Conservation (phyloP, 2,888 invertebrate genomes). For the Plemyria rubiginata region DNA sequence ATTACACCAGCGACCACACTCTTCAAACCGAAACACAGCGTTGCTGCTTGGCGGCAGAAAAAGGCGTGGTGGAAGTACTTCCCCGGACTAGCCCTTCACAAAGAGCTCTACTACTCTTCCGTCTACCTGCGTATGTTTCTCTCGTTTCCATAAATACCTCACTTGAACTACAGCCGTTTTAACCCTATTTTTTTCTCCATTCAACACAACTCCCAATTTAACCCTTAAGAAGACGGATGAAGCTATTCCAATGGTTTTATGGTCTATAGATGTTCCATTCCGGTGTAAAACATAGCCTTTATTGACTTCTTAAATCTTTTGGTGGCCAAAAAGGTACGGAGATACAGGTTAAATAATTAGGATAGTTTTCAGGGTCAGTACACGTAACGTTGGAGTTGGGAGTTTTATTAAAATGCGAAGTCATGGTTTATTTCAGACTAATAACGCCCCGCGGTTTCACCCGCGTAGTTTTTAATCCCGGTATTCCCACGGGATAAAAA, state of each 20-base stretch:
- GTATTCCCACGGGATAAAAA: too few relatives aligned
- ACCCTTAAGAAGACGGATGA: slow-evolving; percentile 47
- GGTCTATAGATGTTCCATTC: slow-evolving; percentile 40
- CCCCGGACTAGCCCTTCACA: too few relatives aligned
- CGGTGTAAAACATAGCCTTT: slow-evolving; percentile 46
- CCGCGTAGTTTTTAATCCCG: too few relatives aligned
- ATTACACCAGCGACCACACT: too few relatives aligned
- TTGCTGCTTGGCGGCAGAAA: too few relatives aligned
- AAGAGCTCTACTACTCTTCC: too few relatives aligned
- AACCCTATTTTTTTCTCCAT: slow-evolving; percentile 34
- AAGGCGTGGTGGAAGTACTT: too few relatives aligned
- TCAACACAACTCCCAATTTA: slow-evolving; percentile 39
- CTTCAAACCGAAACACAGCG: too few relatives aligned
- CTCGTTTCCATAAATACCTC: slow-evolving; percentile 16
- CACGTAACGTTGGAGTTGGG: not conserved
- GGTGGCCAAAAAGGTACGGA: slow-evolving; percentile 33
- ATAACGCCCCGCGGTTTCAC: too few relatives aligned
- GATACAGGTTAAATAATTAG: slow-evolving; percentile 36
- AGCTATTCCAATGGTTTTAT: slow-evolving; percentile 47
- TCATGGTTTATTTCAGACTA: too few relatives aligned
- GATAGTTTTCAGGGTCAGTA: slow-evolving; percentile 28
- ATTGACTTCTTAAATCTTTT: slow-evolving; percentile 47
- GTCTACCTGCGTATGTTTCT: slow-evolving; percentile 17
- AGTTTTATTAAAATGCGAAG: too few relatives aligned
- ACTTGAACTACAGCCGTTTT: slow-evolving; percentile 18